phyloP scores from a whole-genome alignment of 2,888 invertebrate genomes.

The Lucinisca nassula region DNA sequence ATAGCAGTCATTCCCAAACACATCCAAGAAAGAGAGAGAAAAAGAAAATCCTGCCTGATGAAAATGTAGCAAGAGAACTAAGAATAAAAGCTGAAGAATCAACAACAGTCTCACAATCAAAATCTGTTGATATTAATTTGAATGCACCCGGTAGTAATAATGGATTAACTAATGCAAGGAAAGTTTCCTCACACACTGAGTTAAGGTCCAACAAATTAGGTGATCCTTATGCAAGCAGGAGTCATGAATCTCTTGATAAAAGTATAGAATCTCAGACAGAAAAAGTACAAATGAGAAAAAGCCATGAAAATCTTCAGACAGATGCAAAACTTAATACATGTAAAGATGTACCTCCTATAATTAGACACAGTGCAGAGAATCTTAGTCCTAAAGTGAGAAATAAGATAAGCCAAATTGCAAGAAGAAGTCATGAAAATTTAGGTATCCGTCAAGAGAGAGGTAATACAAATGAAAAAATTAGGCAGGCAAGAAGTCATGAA shows the following conservation, averaged over 20 bases:
- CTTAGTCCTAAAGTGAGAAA: neutral
- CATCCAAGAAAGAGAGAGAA: neutral
- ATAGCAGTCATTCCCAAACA: neutral
- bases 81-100: slow-evolving; percentile 6
- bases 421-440: slow-evolving; percentile 11
- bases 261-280: neutral
- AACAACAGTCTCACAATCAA: slow-evolving; percentile 30
- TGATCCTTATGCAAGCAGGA: neutral
- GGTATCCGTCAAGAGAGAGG: neutral
- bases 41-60: neutral
- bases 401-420: neutral
- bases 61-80: neutral
- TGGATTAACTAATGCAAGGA: slow-evolving; percentile 12
- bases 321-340: neutral
- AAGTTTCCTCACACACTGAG: slow-evolving; percentile 35
- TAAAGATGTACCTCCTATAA: neutral
- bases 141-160: neutral
- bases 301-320: neutral
- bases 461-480: neutral
- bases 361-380: neutral
- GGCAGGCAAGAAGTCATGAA: slow-evolving; percentile 11
- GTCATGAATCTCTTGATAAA: slow-evolving; percentile 3
- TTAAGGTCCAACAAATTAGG: neutral
- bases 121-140: slow-evolving; percentile 43
- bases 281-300: neutral